Evolutionary conservation across 2,113 vertebrate genomes (phyloP), one percentile per base, ranked within the genome.

Genomic region (Pituophis catenifer): DNA sequence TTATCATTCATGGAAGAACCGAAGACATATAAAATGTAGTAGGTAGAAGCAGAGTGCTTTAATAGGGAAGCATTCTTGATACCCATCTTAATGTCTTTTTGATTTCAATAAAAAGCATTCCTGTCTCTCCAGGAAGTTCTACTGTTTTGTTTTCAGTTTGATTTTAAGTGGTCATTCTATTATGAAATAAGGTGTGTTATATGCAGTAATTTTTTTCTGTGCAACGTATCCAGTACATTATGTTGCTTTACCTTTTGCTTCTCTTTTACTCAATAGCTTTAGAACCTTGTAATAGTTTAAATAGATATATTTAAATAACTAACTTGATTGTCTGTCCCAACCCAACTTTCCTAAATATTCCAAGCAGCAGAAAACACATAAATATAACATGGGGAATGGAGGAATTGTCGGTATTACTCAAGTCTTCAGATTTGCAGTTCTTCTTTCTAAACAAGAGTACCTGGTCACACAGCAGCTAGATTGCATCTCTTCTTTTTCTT

Each of bases 371-470:
- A 94, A 89, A 33, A 88, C 92, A 50, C 33, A 52, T 44, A 29
- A 93, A 53, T 89, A 89, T 93, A 94, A 92, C n/a, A 2, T 0
- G 53, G 44, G 48, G 93, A 95, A 57, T 91, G 93, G 70, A 57
- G 94, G 88, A 53, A 6, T 24, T 92, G 91, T 38, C 54, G 91
- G 1, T 0, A 7, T 81, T 48, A 94, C 54, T 86, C 94, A 96
- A 91, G 87, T 96, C 94, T 93, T 96, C 95, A 95, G 95, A 93
- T 85, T 93, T 95, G 89, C 93, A 87, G 89, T 95, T 96, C 92
- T 70, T 95, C 70, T 91, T 91, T 86, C 93, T 33, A 92, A 87
- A n/a, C 5, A 23, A 93, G 89, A 93, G 85, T 52, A 59, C 52
- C 70, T 57, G 81, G 65, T 0, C 33, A 92, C 1, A 0, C 90